Evolutionary conservation across 1,140 invertebrate species (phyloP).

Genomic region (Sminthurinus signatus): DNA sequence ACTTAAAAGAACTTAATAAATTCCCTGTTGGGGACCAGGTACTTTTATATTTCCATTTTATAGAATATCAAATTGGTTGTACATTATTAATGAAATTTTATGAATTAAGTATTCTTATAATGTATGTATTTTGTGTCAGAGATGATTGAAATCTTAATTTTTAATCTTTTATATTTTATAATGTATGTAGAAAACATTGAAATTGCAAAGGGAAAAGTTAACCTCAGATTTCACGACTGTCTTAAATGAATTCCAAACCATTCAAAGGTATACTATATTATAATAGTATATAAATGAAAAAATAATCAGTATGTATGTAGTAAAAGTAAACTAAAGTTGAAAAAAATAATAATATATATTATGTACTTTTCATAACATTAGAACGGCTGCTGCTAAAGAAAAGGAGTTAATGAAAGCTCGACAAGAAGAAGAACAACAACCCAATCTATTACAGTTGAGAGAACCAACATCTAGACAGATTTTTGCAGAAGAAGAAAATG

Average conservation of each 20-base stretch:
- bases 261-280: conserved; percentile 45
- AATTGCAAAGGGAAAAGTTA: conserved; percentile 83
- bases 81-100: not conserved
- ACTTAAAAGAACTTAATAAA: conserved; percentile 70
- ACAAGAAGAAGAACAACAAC: conserved; percentile 3
- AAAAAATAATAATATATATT: not conserved
- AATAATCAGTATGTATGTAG: no score
- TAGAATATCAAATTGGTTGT: not conserved
- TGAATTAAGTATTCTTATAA: no score
- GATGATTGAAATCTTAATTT: no score
- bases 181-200: conserved; percentile 62
- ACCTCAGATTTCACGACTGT: conserved; percentile 89
- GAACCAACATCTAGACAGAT: conserved; percentile 15
- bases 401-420: conserved; percentile 61
- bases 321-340: no score
- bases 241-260: conserved; percentile 73
- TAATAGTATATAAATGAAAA: no score
- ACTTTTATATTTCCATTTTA: conserved; percentile 45
- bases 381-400: conserved; percentile 72
- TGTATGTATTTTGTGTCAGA: no score
- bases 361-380: conserved; percentile 30
- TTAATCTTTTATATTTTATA: not conserved
- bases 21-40: conserved; percentile 46
- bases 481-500: conserved; percentile 23
- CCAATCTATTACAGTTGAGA: conserved; percentile 7